phyloP scores from a whole-genome alignment of 1,140 invertebrate species.

The Lepidurus packardi region DNA sequence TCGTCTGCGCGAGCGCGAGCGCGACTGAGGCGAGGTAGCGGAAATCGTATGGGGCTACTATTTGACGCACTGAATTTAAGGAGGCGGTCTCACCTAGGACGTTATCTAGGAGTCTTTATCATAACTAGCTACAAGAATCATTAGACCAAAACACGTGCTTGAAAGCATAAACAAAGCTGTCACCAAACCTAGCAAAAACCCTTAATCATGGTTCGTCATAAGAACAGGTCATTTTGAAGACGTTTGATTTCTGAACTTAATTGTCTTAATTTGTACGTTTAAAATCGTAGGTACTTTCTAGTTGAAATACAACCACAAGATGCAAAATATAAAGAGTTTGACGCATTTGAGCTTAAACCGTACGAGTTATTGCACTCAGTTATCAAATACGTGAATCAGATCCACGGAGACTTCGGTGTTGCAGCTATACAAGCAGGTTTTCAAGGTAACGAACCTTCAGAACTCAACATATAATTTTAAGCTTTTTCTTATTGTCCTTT shows the following conservation, averaged over 20 bases:
- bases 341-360: constrained; percentile 16
- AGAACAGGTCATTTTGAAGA: not conserved
- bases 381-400: constrained; percentile 15
- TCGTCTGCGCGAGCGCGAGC: too few species aligned
- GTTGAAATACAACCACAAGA: constrained; percentile 22
- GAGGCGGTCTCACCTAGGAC: too few species aligned
- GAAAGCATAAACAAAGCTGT: too few species aligned
- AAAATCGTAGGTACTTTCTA: constrained; percentile 20
- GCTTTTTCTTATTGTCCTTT: constrained; percentile 35
- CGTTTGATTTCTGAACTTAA: not conserved
- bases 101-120: too few species aligned
- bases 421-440: constrained; percentile 27
- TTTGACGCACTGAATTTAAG: too few species aligned
- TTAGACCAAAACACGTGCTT: too few species aligned
- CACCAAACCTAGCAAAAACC: too few species aligned
- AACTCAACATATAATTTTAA: constrained; percentile 10
- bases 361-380: constrained; percentile 1
- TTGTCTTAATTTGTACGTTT: not conserved
- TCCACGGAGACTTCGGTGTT: constrained; percentile 31
- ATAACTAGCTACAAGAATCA: too few species aligned
- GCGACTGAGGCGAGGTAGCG: too few species aligned
- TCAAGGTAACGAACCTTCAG: not conserved
- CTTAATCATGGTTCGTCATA: constrained; percentile 1
- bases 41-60: too few species aligned
- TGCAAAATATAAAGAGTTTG: not conserved